These are phyloP conservation scores for Latrodectus hesperus DNA, from an alignment of 2,888 invertebrate species.

Conservation along the genomic window DNA sequence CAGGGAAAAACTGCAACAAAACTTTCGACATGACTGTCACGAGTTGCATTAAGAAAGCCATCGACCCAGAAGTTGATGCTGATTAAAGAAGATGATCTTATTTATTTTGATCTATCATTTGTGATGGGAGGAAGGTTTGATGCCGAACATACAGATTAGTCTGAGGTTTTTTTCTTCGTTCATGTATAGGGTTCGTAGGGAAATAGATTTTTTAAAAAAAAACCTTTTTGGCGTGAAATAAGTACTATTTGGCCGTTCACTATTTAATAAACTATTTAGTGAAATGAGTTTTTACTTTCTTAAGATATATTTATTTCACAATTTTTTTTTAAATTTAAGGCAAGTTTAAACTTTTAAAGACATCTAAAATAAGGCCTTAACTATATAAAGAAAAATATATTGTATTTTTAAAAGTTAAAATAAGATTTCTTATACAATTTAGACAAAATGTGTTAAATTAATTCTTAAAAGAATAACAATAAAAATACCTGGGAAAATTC, in stretches of 20 bases:
- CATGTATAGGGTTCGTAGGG: not conserved
- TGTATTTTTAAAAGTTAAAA: no score
- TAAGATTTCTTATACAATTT: no score
- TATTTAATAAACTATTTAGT: not conserved
- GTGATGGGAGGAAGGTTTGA: not conserved
- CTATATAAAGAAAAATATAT: no score
- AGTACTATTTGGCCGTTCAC: not conserved
- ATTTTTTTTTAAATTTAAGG: no score
- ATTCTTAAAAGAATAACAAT: no score
- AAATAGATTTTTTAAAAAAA: not conserved
- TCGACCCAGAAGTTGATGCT: conserved; percentile 10
- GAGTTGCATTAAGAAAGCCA: conserved; percentile 23
- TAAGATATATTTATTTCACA: not conserved
- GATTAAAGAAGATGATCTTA: conserved; percentile 5
- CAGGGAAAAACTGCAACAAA: not conserved
- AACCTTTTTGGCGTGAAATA: no score
- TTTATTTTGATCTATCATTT: conserved; percentile 14
- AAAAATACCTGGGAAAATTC: no score
- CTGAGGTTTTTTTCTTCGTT: not conserved
- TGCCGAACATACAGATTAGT: not conserved
- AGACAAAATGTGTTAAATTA: no score
- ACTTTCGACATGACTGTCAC: not conserved
- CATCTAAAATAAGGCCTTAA: no score
- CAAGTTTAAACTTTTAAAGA: no score
- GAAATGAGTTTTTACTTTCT: not conserved